Percentiles rank a stretch among this genome's conserved stretches.
phyloP scores from a whole-genome alignment of 2,888 invertebrate species.

The Incurvaria masculella region DNA sequence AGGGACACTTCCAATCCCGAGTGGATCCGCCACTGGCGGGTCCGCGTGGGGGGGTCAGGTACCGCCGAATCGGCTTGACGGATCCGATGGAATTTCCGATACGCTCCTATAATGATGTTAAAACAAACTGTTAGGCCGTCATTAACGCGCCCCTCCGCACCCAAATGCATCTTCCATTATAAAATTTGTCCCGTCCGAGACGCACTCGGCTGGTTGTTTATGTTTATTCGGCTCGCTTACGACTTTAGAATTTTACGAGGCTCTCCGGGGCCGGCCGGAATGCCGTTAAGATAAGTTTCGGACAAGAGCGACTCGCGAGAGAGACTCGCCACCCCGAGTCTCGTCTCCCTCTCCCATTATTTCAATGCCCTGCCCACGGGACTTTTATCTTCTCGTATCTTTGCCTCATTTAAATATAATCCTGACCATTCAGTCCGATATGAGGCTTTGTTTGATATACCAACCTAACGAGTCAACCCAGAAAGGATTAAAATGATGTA shows the following conservation, averaged over 20 bases:
- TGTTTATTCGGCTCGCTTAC: not conserved
- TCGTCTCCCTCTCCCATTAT: too few species aligned
- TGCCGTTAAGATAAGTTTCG: not conserved
- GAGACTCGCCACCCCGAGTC: too few species aligned
- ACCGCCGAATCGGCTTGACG: constrained; percentile 17
- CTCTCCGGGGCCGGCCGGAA: not conserved
- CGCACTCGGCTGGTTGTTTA: not conserved
- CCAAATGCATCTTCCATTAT: constrained; percentile 53
- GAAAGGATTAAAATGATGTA: too few species aligned
- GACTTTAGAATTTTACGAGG: not conserved
- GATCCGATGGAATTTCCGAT: constrained; percentile 50
- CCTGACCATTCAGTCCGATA: too few species aligned
- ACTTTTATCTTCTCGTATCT: too few species aligned
- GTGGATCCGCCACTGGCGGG: constrained; percentile 29
- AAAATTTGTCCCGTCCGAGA: constrained; percentile 54
- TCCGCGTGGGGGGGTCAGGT: constrained; percentile 25
- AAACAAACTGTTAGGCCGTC: constrained; percentile 56
- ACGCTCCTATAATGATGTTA: constrained; percentile 55
- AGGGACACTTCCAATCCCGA: too few species aligned
- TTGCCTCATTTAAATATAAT: too few species aligned
- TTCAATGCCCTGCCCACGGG: too few species aligned
- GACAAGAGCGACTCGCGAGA: not conserved
- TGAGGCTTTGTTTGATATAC: too few species aligned
- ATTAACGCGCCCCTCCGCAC: constrained; percentile 44
- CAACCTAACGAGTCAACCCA: too few species aligned